phyloP scores from a whole-genome alignment of 1,140 invertebrate genomes.

The Panagrolaimus sp. region DNA sequence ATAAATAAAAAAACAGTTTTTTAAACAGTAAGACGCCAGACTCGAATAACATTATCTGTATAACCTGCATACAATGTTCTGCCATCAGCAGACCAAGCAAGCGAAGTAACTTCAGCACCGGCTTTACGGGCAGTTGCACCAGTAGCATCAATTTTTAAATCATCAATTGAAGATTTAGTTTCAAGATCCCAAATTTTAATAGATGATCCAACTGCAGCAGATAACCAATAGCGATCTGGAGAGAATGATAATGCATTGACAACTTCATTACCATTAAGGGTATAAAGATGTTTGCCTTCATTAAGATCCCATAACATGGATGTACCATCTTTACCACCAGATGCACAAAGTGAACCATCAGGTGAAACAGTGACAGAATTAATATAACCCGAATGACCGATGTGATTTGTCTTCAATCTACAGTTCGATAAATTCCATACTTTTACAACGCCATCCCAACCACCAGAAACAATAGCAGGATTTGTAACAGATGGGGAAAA shows the following conservation, averaged over 20 bases:
- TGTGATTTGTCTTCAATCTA: slow-evolving; percentile 95
- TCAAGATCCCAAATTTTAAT: slow-evolving; percentile 99
- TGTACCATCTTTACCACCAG: slow-evolving; percentile 98
- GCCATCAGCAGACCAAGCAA: slow-evolving; percentile 98
- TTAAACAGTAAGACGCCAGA: slow-evolving; percentile 78
- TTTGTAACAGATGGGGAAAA: slow-evolving; percentile 97
- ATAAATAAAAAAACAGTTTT: too few relatives aligned
- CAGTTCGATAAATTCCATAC: slow-evolving; percentile 99
- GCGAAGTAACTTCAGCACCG: slow-evolving; percentile 86
- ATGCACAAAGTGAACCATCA: slow-evolving; percentile 96
- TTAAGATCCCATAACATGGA: slow-evolving; percentile 99
- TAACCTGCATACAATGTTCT: slow-evolving; percentile 98
- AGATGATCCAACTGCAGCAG: slow-evolving; percentile 90
- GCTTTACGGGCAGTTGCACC: slow-evolving; percentile 65
- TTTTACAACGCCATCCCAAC: slow-evolving; percentile 97
- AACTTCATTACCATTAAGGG: slow-evolving; percentile 93
- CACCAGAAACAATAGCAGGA: slow-evolving; percentile 96
- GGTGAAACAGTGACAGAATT: slow-evolving; percentile 98
- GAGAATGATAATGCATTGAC: slow-evolving; percentile 98
- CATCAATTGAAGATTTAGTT: slow-evolving; percentile 98
- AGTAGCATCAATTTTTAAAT: slow-evolving; percentile 90
- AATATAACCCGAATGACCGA: slow-evolving; percentile 90
- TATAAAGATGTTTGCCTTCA: slow-evolving; percentile 98
- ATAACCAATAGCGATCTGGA: slow-evolving; percentile 98
- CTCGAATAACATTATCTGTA: slow-evolving; percentile 93